Evolutionary conservation across 2,113 vertebrate genomes (phyloP), one percentile per base, ranked within the genome.

Genomic region (Furnarius figulus): DNA sequence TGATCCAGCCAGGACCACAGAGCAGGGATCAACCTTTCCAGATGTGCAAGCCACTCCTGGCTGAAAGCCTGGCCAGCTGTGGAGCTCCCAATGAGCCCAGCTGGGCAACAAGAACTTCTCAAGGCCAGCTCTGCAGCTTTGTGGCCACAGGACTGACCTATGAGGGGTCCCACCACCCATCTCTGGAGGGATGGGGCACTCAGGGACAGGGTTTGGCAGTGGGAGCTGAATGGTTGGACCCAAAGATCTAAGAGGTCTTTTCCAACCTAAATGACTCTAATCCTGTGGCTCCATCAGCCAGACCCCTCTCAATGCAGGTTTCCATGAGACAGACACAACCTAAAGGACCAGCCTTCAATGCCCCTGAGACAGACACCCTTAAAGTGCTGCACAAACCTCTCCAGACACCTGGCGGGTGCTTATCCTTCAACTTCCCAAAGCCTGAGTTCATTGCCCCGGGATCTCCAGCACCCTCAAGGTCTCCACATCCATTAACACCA

Each of bases 291-390:
- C 50, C 79, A 33, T 40, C 56, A 35, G 56, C 56, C 56, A 37
- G 35, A 27, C 10, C 12, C 3, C 6, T 56, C 66, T 27, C 31
- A 20, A 0, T 4, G 58, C 5, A 25, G 58, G 58, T 27, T 3
- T 12, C 39, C 82, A 28, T 0, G 2, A 46, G 18, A n/a, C 33
- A 68, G 20, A 28, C 9, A 6, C 59, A 42, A 2, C 22, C 20
- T 35, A 11, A 72, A 9, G 17, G 28, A 14, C 47, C 8, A 8
- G 2, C 6, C 50, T 56, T 21, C n/a, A 22, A 0, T 4, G 10
- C 17, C 39, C 82, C 28, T 0, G 3, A 50, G 23, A n/a, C 31
- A 70, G 20, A 25, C 7, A 25, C 7, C 4, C 25, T 31, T 3
- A 27, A 66, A 23, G 4, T 40, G 23, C 74, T 13, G 2, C 79